These are phyloP conservation scores for Myopa tessellatipennis DNA, from an alignment of 2,888 invertebrate genomes.

Conservation along the genomic window DNA sequence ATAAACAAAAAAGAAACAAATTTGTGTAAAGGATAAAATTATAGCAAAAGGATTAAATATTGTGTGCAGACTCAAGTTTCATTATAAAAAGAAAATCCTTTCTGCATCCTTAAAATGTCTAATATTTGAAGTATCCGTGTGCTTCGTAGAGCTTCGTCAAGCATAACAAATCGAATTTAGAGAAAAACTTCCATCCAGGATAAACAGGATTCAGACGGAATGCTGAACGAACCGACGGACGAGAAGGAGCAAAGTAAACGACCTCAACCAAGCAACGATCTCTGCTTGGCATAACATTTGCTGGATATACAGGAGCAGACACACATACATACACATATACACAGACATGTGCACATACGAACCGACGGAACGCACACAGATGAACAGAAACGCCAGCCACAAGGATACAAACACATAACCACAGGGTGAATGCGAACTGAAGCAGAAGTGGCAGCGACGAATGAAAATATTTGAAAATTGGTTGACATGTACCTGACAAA, in stretches of 20 bases:
- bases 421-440: conserved; percentile 5
- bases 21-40: conserved; percentile 50
- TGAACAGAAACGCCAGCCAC: too few species aligned
- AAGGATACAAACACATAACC: not conserved
- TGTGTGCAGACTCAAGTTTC: conserved; percentile 8
- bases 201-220: not conserved
- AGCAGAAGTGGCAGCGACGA: conserved; percentile 32
- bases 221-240: not conserved
- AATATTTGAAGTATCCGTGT: conserved; percentile 21
- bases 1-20: not conserved
- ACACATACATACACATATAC: conserved; percentile 20
- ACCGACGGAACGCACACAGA: conserved; percentile 1
- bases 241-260: conserved; percentile 20
- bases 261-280: conserved; percentile 37
- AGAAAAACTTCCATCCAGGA: conserved; percentile 23
- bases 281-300: conserved; percentile 28
- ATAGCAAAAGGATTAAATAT: conserved; percentile 26
- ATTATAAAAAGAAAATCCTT: conserved; percentile 18
- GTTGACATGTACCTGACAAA: conserved; percentile 62
- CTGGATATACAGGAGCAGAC: not conserved
- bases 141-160: conserved; percentile 18
- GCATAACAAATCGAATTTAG: conserved; percentile 38
- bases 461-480: conserved; percentile 65
- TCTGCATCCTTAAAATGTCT: conserved; percentile 26
- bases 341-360: not conserved